These are phyloP conservation scores for Perizoma flavofasciatum DNA, from an alignment of 2,888 invertebrate species.

Conservation along the genomic window DNA sequence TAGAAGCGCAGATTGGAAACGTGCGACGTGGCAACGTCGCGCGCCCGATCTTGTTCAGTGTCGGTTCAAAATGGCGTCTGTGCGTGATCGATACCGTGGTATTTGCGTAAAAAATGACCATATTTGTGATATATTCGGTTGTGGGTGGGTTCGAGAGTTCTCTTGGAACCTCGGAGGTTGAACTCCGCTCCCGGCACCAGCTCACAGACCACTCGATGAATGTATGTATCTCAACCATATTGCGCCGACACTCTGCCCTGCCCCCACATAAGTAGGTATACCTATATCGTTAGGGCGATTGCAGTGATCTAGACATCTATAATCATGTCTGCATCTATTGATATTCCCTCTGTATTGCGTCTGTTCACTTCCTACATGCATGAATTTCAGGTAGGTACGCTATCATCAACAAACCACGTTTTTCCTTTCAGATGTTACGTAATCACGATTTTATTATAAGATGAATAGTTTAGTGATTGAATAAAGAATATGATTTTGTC, in stretches of 20 bases:
- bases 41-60: slow-evolving; percentile 70
- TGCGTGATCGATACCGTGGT: slow-evolving; percentile 83
- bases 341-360: slow-evolving; percentile 45
- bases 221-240: slow-evolving; percentile 81
- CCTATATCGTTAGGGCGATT: slow-evolving; percentile 60
- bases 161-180: slow-evolving; percentile 71
- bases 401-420: slow-evolving; percentile 28
- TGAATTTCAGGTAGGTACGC: slow-evolving; percentile 52
- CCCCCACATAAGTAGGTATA: slow-evolving; percentile 56
- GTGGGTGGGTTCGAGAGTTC: slow-evolving; percentile 77
- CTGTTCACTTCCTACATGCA: slow-evolving; percentile 45
- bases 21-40: slow-evolving; percentile 82
- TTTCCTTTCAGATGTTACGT: slow-evolving; percentile 29
- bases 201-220: slow-evolving; percentile 77
- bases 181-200: slow-evolving; percentile 66
- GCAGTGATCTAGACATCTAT: slow-evolving; percentile 60
- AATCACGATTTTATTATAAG: slow-evolving; percentile 10
- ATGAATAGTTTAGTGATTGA: too few relatives aligned
- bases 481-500: not conserved
- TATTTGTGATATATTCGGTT: slow-evolving; percentile 77
- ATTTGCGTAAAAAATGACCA: slow-evolving; percentile 76
- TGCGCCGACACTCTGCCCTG: slow-evolving; percentile 73
- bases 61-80: slow-evolving; percentile 83
- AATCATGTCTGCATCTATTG: slow-evolving; percentile 57
- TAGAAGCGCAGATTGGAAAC: slow-evolving; percentile 77